These are phyloP conservation scores for Pelosia muscerda DNA, from an alignment of 2,888 invertebrate genomes.

Conservation along the genomic window DNA sequence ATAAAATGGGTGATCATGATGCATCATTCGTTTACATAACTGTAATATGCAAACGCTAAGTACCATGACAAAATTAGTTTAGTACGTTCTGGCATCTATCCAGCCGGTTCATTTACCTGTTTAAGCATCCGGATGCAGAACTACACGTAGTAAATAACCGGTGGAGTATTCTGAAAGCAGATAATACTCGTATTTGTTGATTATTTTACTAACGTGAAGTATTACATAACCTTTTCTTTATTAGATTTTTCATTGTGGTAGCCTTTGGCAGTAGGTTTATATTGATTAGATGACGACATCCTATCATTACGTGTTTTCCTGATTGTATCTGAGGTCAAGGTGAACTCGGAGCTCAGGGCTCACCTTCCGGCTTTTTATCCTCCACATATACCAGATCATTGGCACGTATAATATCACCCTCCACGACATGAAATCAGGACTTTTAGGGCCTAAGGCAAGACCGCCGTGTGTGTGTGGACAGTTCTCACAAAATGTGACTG, in stretches of 20 bases:
- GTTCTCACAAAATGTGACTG: no score
- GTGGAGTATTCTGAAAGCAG: constrained; percentile 54
- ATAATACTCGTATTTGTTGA: neutral
- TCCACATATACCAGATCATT: no score
- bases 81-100: constrained; percentile 64
- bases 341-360: no score
- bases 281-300: neutral
- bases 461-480: no score
- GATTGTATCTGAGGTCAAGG: no score
- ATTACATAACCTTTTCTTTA: no score
- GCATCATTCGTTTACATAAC: neutral
- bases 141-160: constrained; percentile 28
- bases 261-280: neutral
- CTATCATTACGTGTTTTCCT: no score
- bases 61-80: constrained; percentile 19
- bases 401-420: no score
- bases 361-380: no score
- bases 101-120: constrained; percentile 70
- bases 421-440: no score
- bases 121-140: constrained; percentile 69
- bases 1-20: neutral
- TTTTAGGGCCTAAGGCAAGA: no score
- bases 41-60: neutral
- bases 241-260: neutral
- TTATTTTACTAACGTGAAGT: neutral